Base-by-base conservation (phyloP, 2,888 invertebrate genomes). In the Eutolmus rufibarbis region DNA sequence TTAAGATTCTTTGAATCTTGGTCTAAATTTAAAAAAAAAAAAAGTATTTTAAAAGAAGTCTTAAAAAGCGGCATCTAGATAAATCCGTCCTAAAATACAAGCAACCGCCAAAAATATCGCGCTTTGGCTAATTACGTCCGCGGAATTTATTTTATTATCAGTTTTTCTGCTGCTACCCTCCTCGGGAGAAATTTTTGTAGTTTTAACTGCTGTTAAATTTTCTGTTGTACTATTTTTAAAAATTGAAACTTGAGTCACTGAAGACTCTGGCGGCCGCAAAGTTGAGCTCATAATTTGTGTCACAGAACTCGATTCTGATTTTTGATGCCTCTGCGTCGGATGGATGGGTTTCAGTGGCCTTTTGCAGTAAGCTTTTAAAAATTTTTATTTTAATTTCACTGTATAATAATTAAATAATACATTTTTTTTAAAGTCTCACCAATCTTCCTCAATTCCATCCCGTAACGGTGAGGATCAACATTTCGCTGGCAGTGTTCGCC, bases 401-500 rank as follows among this genome's bases (percentile, higher is more conserved):
- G 3, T 12, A 1, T 12, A 34, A 34, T 43, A 43, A 43, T 43
- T 0, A 3, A 43, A 12, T 43, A 43, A 43, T 43, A 3, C 1
- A 37, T 43, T 43, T 43, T 1, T 12, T 43, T 40, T 40, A 12
- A 46, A 12, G 16, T 16, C 79, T 91, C 91, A 92, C 93, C 93
- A 90, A 92, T 92, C 90, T 94, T 94, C 56, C 93, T 93, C 37
- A 95, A 92, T 90, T 94, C 94, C 95, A 95, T 95, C 88, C 95
- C 95, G 90, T 94, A 93, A 51, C 91, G 92, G 79, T 93, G 91
- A 1, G 95, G 95, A 91, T 95, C 94, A 43, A 95, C 93, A 88
- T 94, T 93, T 88, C 95, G 92, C 89, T 94, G 94, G 90, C 95
- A 95, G 90, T 94, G 94, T 90, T 94, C 94, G 0, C 95, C 95